These are phyloP conservation scores for Chironomus tentans DNA, from an alignment of 2,888 invertebrate genomes.

Conservation along the genomic window DNA sequence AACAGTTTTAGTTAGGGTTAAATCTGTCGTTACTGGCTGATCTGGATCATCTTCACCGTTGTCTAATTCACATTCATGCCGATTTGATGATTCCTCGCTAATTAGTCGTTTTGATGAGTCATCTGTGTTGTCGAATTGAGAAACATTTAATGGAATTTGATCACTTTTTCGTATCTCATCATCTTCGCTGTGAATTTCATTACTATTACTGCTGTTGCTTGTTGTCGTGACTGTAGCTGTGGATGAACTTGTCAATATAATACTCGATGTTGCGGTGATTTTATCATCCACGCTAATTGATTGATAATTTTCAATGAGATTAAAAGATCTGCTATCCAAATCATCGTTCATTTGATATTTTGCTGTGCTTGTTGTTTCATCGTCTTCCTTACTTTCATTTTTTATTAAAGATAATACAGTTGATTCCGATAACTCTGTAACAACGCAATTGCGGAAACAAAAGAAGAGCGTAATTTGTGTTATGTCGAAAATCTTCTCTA, in stretches of 20 bases:
- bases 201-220: not conserved
- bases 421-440: not conserved
- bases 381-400: not conserved
- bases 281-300: not conserved
- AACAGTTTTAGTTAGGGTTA: constrained; percentile 20
- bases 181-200: not conserved
- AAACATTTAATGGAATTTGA: not conserved
- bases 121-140: not conserved
- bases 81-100: constrained; percentile 18
- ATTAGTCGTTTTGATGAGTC: constrained; percentile 9
- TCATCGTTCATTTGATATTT: not conserved
- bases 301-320: not conserved
- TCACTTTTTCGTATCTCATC: not conserved
- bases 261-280: not conserved
- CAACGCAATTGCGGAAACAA: not conserved
- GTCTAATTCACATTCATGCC: not conserved
- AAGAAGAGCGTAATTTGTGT: not conserved
- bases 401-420: not conserved
- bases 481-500: too few relatives aligned
- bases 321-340: not conserved
- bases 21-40: not conserved
- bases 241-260: not conserved
- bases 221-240: not conserved
- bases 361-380: not conserved
- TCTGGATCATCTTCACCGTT: not conserved